These are phyloP conservation scores for Zhengitettix transpicula DNA, from an alignment of 2,888 invertebrate genomes.

Conservation along the genomic window DNA sequence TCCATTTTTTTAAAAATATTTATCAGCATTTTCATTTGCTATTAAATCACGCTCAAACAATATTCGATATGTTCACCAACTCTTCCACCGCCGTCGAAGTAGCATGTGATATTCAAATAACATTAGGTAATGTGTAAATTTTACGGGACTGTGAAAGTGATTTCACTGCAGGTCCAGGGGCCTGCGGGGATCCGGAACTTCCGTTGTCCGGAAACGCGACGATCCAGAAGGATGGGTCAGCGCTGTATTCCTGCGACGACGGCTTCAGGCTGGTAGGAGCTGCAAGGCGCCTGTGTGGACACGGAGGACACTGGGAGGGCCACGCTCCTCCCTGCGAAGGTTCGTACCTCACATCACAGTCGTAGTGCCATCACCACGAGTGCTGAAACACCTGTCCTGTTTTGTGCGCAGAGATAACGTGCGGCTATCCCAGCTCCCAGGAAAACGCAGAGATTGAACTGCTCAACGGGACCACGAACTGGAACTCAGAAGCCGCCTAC, in stretches of 20 bases:
- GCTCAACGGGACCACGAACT: slow-evolving; percentile 15
- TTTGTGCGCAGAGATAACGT: slow-evolving; percentile 13
- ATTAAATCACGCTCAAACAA: too few relatives aligned
- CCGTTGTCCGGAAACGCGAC: slow-evolving; percentile 13
- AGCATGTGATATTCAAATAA: too few relatives aligned
- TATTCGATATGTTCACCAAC: too few relatives aligned
- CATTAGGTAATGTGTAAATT: too few relatives aligned
- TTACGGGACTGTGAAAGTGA: too few relatives aligned
- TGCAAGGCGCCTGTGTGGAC: slow-evolving; percentile 14
- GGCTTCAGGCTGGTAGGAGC: slow-evolving; percentile 15
- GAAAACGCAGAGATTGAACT: slow-evolving; percentile 14
- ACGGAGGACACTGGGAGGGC: slow-evolving; percentile 16
- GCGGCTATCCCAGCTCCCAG: slow-evolving; percentile 14
- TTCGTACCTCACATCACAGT: not conserved
- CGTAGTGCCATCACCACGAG: not conserved
- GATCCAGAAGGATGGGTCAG: slow-evolving; percentile 10
- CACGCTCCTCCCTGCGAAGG: slow-evolving; percentile 16
- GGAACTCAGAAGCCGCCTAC: slow-evolving; percentile 15
- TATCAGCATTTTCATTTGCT: too few relatives aligned
- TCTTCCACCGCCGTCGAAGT: too few relatives aligned
- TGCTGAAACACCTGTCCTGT: not conserved
- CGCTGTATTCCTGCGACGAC: slow-evolving; percentile 15
- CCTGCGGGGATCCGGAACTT: slow-evolving; percentile 18
- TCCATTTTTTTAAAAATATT: too few relatives aligned
- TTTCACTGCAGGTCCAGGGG: slow-evolving; percentile 14